These are phyloP conservation scores for Pogonomyrmex californicus DNA, from an alignment of 1,140 invertebrate genomes.

Conservation along the genomic window DNA sequence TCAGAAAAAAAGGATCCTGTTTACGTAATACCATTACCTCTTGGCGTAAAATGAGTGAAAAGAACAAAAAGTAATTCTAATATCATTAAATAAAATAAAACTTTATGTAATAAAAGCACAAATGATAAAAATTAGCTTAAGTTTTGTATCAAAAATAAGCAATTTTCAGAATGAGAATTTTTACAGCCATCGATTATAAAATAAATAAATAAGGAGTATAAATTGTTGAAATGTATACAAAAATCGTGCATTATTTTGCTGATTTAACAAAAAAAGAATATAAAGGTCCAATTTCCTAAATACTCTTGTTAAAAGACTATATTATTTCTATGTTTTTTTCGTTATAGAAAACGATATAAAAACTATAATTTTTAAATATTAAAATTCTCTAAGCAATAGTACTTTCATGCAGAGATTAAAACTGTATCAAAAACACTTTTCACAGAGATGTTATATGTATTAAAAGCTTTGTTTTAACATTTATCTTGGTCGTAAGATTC, in stretches of 20 bases:
- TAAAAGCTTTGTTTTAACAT: constrained; percentile 10
- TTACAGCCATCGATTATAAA: too few species aligned
- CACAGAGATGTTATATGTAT: background rate
- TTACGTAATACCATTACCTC: constrained; percentile 9
- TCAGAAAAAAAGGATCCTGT: constrained; percentile 17
- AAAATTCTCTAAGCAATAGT: background rate
- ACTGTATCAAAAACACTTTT: background rate
- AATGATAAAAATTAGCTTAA: background rate
- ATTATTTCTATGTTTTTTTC: background rate
- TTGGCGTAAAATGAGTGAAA: background rate
- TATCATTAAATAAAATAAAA: constrained; percentile 10
- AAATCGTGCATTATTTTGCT: background rate
- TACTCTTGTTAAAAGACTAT: background rate
- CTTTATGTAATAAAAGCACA: background rate
- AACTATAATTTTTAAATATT: constrained; percentile 4
- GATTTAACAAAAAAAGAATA: background rate
- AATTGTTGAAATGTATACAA: background rate
- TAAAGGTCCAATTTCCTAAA: background rate
- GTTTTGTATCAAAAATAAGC: background rate
- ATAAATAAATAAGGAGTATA: too few species aligned
- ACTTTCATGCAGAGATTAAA: background rate
- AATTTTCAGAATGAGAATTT: background rate
- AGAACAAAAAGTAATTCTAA: background rate
- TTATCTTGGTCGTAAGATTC: background rate
- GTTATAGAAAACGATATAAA: background rate